Evolutionary conservation across 2,113 vertebrate species (phyloP).

Genomic region (Pimephales promelas): DNA sequence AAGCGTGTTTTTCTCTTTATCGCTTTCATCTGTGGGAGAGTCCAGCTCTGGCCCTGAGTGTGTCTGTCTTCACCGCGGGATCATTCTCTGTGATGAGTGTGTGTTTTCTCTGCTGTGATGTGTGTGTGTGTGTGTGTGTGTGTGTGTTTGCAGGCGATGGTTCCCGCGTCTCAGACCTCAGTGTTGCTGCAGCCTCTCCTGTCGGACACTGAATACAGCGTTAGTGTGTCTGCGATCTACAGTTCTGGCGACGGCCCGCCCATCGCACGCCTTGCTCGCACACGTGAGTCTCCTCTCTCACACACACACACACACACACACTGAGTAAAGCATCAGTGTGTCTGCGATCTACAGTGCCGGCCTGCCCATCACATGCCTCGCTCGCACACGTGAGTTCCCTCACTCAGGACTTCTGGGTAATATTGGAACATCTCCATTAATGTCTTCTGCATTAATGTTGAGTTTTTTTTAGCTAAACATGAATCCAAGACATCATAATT

Average conservation of each 20-base stretch:
- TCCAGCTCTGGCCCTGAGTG: neutral
- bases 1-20: constrained; percentile 9
- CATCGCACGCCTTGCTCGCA: constrained; percentile 49
- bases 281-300: constrained; percentile 60
- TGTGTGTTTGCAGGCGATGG: constrained; percentile 24
- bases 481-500: too few species aligned
- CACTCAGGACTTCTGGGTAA: neutral
- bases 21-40: neutral
- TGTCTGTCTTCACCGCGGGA: too few species aligned
- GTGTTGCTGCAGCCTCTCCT: constrained; percentile 51
- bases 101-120: neutral
- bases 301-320: too few species aligned
- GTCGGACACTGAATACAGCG: constrained; percentile 54
- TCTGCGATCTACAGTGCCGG: too few species aligned
- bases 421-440: neutral
- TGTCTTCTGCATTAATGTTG: neutral
- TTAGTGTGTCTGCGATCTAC: constrained; percentile 46
- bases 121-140: neutral
- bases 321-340: too few species aligned
- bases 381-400: too few species aligned
- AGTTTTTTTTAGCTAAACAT: neutral
- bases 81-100: too few species aligned
- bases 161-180: constrained; percentile 45
- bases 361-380: too few species aligned
- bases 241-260: constrained; percentile 11